Conservation (phyloP, 2,888 invertebrate species). For the Rhingia rostrata region DNA sequence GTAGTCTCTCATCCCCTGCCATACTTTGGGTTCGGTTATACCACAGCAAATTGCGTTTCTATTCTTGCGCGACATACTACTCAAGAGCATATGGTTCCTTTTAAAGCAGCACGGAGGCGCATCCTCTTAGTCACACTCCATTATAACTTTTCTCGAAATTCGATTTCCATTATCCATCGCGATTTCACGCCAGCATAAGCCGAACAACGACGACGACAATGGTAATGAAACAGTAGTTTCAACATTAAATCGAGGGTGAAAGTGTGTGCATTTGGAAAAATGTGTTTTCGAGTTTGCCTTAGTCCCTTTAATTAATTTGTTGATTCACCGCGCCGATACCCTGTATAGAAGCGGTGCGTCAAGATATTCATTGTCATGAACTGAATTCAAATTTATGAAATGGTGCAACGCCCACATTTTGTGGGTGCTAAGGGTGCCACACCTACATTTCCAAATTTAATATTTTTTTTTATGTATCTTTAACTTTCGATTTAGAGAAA, state of each 20-base stretch:
- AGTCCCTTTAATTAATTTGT: constrained; percentile 68
- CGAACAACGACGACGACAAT: constrained; percentile 20
- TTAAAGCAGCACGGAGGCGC: constrained; percentile 24
- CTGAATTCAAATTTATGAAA: constrained; percentile 68
- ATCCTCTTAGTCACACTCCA: constrained; percentile 59
- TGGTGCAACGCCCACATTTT: constrained; percentile 48
- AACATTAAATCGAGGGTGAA: constrained; percentile 8
- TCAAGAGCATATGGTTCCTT: constrained; percentile 35
- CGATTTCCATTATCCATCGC: constrained; percentile 70
- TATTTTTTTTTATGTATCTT: background rate
- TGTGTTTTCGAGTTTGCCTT: constrained; percentile 20
- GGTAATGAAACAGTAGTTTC: constrained; percentile 29
- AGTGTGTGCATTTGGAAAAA: constrained; percentile 4
- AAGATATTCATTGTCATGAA: constrained; percentile 74
- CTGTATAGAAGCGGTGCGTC: constrained; percentile 28
- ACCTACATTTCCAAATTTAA: constrained; percentile 9
- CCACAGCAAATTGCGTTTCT: background rate
- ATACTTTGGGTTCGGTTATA: too few species aligned
- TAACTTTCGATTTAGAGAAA: constrained; percentile 17
- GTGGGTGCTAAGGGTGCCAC: constrained; percentile 45
- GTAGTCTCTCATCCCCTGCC: too few species aligned
- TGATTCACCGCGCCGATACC: constrained; percentile 61
- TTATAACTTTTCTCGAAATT: constrained; percentile 59
- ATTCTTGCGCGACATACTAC: constrained; percentile 36
- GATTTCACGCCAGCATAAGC: constrained; percentile 70